Evolutionary conservation across 2,113 vertebrate genomes (phyloP).

Genomic region (Microcebus griseorufus): DNA sequence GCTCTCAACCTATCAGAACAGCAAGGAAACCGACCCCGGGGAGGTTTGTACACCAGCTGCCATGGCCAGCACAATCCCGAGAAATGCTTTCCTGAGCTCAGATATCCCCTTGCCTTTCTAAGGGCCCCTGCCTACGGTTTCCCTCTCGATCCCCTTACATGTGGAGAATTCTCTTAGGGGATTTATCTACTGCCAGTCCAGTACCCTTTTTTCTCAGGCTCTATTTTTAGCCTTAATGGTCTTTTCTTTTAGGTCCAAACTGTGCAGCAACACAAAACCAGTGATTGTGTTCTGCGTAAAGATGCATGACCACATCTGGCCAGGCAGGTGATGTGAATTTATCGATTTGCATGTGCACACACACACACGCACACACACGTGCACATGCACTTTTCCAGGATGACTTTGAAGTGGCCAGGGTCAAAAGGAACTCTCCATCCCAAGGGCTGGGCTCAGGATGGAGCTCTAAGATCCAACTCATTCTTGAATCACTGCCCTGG

Average conservation of each 20-base stretch:
- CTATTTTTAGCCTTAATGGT: not conserved
- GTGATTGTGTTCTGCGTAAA: rapidly evolving
- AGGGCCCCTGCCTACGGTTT: rapidly evolving
- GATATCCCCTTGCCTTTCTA: not conserved
- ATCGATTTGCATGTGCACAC: rapidly evolving
- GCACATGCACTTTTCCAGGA: rapidly evolving
- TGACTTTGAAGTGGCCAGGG: not conserved
- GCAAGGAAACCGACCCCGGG: rapidly evolving
- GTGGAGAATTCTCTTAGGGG: not conserved
- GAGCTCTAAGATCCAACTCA: not conserved
- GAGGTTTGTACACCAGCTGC: not conserved
- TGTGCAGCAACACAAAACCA: not conserved
- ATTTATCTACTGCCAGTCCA: rapidly evolving
- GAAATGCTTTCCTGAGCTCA: not conserved
- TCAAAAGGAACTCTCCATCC: not conserved
- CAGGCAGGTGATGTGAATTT: rapidly evolving
- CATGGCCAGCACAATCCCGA: not conserved
- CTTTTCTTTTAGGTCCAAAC: not conserved
- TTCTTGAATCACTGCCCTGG: not conserved
- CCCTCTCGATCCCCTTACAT: rapidly evolving
- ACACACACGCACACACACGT: rapidly evolving
- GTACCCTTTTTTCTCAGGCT: not conserved
- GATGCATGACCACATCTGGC: rapidly evolving
- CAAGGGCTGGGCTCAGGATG: not conserved
- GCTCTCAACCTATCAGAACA: not conserved